A percentile compares a stretch with the other conserved stretches of the same genome.
Evolutionary conservation across 2,113 vertebrate genomes (phyloP).

Genomic region (Psittacula cyanocephala): DNA sequence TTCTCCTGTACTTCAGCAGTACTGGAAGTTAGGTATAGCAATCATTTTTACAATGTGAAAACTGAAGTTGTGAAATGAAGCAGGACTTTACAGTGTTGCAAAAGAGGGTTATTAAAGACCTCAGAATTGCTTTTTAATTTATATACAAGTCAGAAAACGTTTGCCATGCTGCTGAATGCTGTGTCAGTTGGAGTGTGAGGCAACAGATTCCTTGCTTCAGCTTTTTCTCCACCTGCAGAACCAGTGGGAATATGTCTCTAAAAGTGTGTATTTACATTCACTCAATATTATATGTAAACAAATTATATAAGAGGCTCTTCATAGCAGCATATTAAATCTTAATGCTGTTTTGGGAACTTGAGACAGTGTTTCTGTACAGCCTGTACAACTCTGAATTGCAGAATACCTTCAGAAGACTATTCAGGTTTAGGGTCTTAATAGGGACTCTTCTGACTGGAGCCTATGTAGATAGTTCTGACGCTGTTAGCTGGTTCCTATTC

Average conservation of each 20-base stretch:
- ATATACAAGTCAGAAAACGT: background rate
- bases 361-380: background rate
- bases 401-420: background rate
- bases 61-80: background rate
- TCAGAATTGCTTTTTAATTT: background rate
- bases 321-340: background rate
- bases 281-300: background rate
- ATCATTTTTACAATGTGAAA: background rate
- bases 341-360: background rate
- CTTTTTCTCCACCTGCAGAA: constrained; percentile 6
- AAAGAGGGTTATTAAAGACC: background rate
- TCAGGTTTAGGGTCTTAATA: background rate
- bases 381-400: background rate
- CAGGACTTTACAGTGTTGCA: background rate
- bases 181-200: background rate
- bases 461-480: accelerated
- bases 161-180: background rate
- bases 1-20: background rate
- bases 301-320: background rate
- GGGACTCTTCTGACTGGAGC: background rate
- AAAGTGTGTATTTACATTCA: background rate
- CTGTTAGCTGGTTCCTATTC: background rate
- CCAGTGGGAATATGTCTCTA: background rate
- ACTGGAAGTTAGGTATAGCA: background rate
- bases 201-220: background rate